A percentile compares a stretch with the other conserved stretches of the same genome.
Evolutionary conservation across 2,113 vertebrate genomes (phyloP).

Genomic region (Theristicus caerulescens): DNA sequence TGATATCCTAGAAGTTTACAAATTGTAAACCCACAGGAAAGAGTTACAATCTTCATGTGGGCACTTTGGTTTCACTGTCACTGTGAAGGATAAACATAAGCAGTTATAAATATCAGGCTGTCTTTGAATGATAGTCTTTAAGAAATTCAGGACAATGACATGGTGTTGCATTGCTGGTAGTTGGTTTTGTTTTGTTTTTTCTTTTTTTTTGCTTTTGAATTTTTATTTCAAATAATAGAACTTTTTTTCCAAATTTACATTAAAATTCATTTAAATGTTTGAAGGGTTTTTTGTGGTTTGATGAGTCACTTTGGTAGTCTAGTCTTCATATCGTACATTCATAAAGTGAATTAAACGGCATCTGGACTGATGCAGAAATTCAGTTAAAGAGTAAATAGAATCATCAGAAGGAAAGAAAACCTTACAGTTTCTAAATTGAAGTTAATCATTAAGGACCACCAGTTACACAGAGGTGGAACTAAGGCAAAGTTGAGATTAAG

Average conservation of each 20-base stretch:
- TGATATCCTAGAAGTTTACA: slow-evolving; percentile 56
- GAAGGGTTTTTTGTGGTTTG: neutral
- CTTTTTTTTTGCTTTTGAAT: neutral
- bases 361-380: slow-evolving; percentile 38
- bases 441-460: neutral
- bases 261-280: slow-evolving; percentile 11
- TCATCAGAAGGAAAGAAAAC: neutral
- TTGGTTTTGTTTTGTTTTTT: neutral
- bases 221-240: neutral
- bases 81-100: slow-evolving; percentile 48
- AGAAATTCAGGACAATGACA: slow-evolving; percentile 36
- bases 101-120: slow-evolving; percentile 52
- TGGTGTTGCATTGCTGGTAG: slow-evolving; percentile 39
- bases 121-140: slow-evolving; percentile 19
- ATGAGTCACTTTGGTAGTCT: neutral
- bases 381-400: neutral
- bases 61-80: slow-evolving; percentile 47
- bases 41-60: neutral
- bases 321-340: neutral
- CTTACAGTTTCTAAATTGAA: neutral
- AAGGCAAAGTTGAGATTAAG: neutral
- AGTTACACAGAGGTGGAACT: neutral
- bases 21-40: slow-evolving; percentile 32
- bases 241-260: neutral
- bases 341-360: slow-evolving; percentile 22